Conservation (phyloP, 2,113 vertebrate species). For the Aspiorhynchus laticeps region DNA sequence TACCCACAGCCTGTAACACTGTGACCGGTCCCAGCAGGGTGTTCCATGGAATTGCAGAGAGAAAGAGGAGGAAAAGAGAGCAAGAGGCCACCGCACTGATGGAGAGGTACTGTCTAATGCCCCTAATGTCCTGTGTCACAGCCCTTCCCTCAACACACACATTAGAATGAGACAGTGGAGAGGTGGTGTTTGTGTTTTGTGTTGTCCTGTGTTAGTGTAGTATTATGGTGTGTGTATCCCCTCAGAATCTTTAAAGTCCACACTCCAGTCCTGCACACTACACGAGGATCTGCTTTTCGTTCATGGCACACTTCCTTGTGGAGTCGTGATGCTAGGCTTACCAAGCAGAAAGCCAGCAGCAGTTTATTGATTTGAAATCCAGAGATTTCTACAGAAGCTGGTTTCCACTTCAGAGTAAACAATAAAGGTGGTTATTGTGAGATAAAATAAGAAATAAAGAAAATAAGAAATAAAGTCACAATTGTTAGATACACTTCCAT, state of each 20-base stretch:
- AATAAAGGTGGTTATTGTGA: neutral
- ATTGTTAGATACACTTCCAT: neutral
- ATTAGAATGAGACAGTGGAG: neutral
- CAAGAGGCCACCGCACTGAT: slow-evolving; percentile 87
- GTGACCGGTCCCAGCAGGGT: slow-evolving; percentile 88
- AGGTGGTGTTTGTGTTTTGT: neutral
- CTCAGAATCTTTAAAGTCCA: neutral
- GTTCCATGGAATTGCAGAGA: slow-evolving; percentile 95
- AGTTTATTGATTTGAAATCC: slow-evolving; percentile 8
- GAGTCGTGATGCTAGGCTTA: neutral
- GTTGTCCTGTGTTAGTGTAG: slow-evolving; percentile 3
- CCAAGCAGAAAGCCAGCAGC: slow-evolving; percentile 11
- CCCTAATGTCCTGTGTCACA: slow-evolving; percentile 69
- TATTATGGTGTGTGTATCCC: neutral
- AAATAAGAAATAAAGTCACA: neutral
- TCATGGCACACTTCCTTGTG: neutral
- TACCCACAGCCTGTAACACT: slow-evolving; percentile 59
- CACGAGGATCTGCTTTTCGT: neutral
- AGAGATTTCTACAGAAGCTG: neutral
- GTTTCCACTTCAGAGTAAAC: neutral
- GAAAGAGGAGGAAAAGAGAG: slow-evolving; percentile 94
- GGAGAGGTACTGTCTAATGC: slow-evolving; percentile 88
- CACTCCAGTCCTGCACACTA: neutral
- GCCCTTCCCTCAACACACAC: slow-evolving; percentile 27
- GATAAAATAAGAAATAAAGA: neutral